These are phyloP conservation scores for Drosophila pandora DNA, from an alignment of 1,140 invertebrate species.

Conservation along the genomic window DNA sequence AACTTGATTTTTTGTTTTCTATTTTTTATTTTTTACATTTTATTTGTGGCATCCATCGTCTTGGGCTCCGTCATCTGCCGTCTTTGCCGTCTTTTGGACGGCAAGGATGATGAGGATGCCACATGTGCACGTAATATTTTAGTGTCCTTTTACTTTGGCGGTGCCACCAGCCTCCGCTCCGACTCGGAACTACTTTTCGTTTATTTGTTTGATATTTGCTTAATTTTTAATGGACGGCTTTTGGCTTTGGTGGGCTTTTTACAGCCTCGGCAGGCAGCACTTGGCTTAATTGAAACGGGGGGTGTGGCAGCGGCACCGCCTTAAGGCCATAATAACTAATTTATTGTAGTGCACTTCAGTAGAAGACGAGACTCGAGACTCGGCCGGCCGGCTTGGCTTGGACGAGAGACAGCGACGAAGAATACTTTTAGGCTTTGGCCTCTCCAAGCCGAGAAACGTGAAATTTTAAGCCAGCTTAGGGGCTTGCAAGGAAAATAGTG, in stretches of 20 bases:
- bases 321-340: conserved; percentile 1
- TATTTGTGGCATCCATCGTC: conserved; percentile 29
- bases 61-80: conserved; percentile 12
- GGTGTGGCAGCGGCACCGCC: neutral
- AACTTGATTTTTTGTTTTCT: conserved; percentile 43
- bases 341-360: neutral
- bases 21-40: conserved; percentile 6
- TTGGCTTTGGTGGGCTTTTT: conserved; percentile 59
- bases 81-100: conserved; percentile 6
- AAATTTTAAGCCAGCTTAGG: neutral
- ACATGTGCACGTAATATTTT: conserved; percentile 76
- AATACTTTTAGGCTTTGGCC: conserved; percentile 8
- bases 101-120: conserved; percentile 10
- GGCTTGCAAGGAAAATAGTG: neutral
- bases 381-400: neutral
- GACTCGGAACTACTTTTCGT: neutral
- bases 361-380: neutral
- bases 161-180: conserved; percentile 29
- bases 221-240: conserved; percentile 68
- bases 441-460: neutral
- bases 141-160: conserved; percentile 69
- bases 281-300: conserved; percentile 70
- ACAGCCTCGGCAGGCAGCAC: conserved; percentile 47
- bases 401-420: neutral
- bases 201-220: conserved; percentile 67